Evolutionary conservation across 2,797 vertebrate species (phyloP), one percentile per base, ranked within the genome.

Genomic region (Ceryle rudis): DNA sequence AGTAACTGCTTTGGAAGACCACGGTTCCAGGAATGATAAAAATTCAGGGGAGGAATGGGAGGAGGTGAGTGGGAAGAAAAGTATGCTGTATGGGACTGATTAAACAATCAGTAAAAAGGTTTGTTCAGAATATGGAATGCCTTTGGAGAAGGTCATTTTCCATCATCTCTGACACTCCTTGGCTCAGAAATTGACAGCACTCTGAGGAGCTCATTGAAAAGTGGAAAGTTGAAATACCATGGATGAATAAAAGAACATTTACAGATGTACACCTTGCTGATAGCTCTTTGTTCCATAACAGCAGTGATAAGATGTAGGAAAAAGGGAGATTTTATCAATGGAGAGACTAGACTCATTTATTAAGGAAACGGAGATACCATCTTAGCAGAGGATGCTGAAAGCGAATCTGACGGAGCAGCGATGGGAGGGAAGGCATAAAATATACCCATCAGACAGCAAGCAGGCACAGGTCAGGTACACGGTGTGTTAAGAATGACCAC

Each of bases 271-370:
- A 86, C 93, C 81, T 86, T 91, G 74, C 90, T 80, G 85, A 71
- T 96, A 95, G 44, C 91, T 95, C 94, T 97, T 95, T 97, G 96
- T 97, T 95, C 97, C 92, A 66, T 83, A 82, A 92, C 87, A 94
- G 87, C 86, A 73, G 81, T 5, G 97, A 97, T 95, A 96, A 97
- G 96, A 92, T 91, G 81, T 8, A 93, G 86, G 33, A 9, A 90
- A 97, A 97, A 95, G 90, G 66, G 72, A 97, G 97, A 97, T 97
- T 83, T 94, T 97, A 97, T 97, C 97, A 96, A 47, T 47, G 67
- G 58, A 91, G 72, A 92, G 90, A 95, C 97, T 70, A 96, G 96
- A 94, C 95, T 97, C 65, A 97, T 97, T 97, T 97, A 96, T 97
- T 96, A 97, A 97, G 90, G 74, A 80, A 69, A 49, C 2, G 2